Percentiles rank a stretch among this genome's conserved stretches.
These are phyloP conservation scores for Biston stratarius DNA, from an alignment of 2,888 invertebrate genomes.

Conservation along the genomic window DNA sequence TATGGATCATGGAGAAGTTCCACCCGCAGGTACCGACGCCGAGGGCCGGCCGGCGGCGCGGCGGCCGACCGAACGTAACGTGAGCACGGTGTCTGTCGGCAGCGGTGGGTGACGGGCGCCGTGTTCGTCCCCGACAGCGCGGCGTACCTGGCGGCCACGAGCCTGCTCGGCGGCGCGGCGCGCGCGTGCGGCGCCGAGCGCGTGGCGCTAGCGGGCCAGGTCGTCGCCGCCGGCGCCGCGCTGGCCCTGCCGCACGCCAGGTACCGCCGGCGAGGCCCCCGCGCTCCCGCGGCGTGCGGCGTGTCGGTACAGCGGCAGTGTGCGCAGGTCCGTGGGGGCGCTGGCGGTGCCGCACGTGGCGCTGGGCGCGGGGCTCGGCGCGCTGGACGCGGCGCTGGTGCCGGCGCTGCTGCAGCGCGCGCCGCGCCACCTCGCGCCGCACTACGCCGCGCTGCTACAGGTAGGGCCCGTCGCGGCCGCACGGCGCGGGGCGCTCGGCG, in stretches of 20 bases:
- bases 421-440: slow-evolving; percentile 70
- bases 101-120: slow-evolving; percentile 73
- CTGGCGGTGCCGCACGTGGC: slow-evolving; percentile 66
- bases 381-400: slow-evolving; percentile 59
- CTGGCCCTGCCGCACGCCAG: slow-evolving; percentile 37
- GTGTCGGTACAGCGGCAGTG: background rate
- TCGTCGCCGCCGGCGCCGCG: slow-evolving; percentile 65
- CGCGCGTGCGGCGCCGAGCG: slow-evolving; percentile 64
- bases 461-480: slow-evolving; percentile 43
- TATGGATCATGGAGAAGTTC: slow-evolving; percentile 70
- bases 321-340: slow-evolving; percentile 48
- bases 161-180: slow-evolving; percentile 61
- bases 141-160: slow-evolving; percentile 72
- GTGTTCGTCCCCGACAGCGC: slow-evolving; percentile 79
- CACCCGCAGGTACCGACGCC: slow-evolving; percentile 51
- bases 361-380: slow-evolving; percentile 69
- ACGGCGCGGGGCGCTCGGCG: slow-evolving; percentile 60
- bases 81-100: slow-evolving; percentile 27
- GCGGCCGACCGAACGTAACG: too few relatives aligned
- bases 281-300: background rate
- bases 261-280: background rate
- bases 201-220: slow-evolving; percentile 68
- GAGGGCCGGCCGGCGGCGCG: too few relatives aligned
- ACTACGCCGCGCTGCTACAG: slow-evolving; percentile 77
- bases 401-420: slow-evolving; percentile 58